Conservation (phyloP, 2,888 invertebrate species). For the Cenopis cana region DNA sequence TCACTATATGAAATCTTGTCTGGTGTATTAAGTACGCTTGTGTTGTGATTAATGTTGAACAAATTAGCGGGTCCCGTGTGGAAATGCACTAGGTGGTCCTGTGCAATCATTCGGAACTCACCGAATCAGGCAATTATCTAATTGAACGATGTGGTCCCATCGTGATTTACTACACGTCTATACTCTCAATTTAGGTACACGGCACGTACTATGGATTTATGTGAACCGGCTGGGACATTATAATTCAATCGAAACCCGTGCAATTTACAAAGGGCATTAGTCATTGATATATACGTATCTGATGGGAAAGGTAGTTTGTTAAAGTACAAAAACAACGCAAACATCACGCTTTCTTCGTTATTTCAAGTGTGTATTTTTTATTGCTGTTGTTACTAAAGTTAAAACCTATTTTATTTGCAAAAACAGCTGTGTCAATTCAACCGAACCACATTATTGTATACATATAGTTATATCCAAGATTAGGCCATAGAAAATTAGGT, state of each 20-base stretch:
- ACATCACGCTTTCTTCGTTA: not conserved
- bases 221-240: constrained; percentile 38
- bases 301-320: constrained; percentile 1
- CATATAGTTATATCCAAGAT: too few relatives aligned
- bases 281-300: constrained; percentile 25
- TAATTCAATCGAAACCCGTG: constrained; percentile 37
- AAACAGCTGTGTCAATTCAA: too few relatives aligned
- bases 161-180: constrained; percentile 42
- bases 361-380: too few relatives aligned
- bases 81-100: constrained; percentile 43
- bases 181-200: constrained; percentile 38
- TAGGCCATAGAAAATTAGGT: too few relatives aligned
- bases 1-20: too few relatives aligned
- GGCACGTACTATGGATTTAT: constrained; percentile 36
- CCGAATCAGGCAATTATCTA: constrained; percentile 48
- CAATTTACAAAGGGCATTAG: constrained; percentile 19
- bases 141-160: constrained; percentile 43
- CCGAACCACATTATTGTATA: too few relatives aligned
- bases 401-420: too few relatives aligned
- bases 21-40: too few relatives aligned
- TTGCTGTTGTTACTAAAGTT: too few relatives aligned
- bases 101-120: constrained; percentile 40
- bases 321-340: not conserved
- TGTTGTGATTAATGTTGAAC: not conserved
- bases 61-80: constrained; percentile 28